Conservation (phyloP, 37 sponge, comb jelly and placozoan species). For the Amphimedon queenslandica region DNA sequence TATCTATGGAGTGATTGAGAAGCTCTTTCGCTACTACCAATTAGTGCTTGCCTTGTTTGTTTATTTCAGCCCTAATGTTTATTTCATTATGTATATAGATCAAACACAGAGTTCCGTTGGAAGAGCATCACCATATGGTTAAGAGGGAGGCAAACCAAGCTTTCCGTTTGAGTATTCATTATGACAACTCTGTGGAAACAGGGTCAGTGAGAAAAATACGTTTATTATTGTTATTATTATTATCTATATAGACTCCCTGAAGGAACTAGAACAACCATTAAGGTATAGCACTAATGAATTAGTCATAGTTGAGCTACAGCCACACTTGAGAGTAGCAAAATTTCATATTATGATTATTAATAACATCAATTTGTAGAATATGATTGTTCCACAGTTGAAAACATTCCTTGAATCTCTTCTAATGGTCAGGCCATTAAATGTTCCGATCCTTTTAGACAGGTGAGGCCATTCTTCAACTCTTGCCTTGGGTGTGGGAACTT, state of each 20-base stretch:
- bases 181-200: slow-evolving; percentile 5
- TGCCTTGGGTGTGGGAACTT: not conserved
- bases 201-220: not conserved
- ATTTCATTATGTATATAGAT: not conserved
- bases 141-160: slow-evolving; percentile 34
- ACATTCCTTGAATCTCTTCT: not conserved
- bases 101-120: slow-evolving; percentile 15
- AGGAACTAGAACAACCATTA: not conserved
- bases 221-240: not conserved
- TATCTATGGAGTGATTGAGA: not conserved
- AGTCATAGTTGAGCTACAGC: not conserved
- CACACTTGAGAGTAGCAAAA: not conserved
- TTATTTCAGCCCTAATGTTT: not conserved
- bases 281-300: too few species aligned
- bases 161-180: slow-evolving; percentile 14
- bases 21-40: not conserved
- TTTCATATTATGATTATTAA: not conserved
- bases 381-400: not conserved
- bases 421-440: not conserved
- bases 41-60: not conserved
- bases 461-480: not conserved
- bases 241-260: not conserved
- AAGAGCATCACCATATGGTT: slow-evolving; percentile 14
- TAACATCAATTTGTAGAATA: not conserved
- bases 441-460: not conserved